Evolutionary conservation across 2,888 invertebrate species (phyloP), one percentile per base, ranked within the genome.

Genomic region (Abrostola tripartita): DNA sequence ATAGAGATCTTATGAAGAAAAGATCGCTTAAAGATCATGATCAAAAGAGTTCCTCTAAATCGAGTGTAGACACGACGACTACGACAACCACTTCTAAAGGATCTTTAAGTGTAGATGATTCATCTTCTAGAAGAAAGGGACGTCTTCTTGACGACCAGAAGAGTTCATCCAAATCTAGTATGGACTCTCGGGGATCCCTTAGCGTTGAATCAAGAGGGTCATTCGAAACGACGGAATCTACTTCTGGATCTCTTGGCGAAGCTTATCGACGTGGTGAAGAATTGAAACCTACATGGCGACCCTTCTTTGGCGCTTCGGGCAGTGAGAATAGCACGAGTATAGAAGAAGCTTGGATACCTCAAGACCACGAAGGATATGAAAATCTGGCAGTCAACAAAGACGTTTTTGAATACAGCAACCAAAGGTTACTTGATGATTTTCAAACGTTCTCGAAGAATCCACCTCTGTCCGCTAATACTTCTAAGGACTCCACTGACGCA

Each of bases 271-370:
- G 96, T 5, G 96, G 96, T 0, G 96, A 96, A 84, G 97, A 97
- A 85, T 92, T 97, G 59, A 97, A 96, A 85, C 96, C 97, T 5
- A 97, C 97, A 0, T 97, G 97, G 97, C 96, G 97, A 81, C 97
- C 97, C 5, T 98, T 98, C 85, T 96, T 97, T 35, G 95, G 98
- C 12, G 98, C 98, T 85, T 95, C 95, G 0, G 95, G 95, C 4
- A 98, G 97, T 85, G 97, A 97, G 56, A 97, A 97, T 42, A 98
- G 97, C 71, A 98, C 98, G 5, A 98, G 98, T 85, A 96, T 97
- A 52, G 98, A 98, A 88, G 98, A 98, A 85, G 97, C 97, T 6
- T 96, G 97, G 95, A 96, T 97, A 81, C 97, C 97, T 9, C 96
- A 97, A 52, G 97, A 97, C 85, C 96, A 96, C 44, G 97, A 97